Base-by-base conservation (phyloP, 1,140 invertebrate species). In the Euwallacea fornicatus region DNA sequence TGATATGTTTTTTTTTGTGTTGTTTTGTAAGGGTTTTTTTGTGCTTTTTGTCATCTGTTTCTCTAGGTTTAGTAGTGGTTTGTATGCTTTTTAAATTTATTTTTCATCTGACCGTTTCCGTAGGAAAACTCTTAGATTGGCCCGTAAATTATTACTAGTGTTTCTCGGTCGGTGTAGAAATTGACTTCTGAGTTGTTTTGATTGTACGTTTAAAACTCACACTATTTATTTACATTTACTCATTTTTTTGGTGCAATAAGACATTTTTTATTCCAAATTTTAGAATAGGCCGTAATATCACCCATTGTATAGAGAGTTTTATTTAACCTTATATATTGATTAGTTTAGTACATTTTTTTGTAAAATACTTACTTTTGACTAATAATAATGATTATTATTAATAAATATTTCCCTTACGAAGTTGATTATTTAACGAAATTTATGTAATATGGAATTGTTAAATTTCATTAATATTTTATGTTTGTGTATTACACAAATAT, bases 1-100 rank as follows among this genome's bases (percentile, higher is more conserved):
- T 80, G 79, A 80, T 80, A 74, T 72, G 41, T 65, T 11, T 63
- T 10, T 54, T 46, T 44, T 21, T 33, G 21, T 33, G 21, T 33
- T 33, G 21, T 33, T 33, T 33, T 50, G 62, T 42, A 42, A 65
- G 53, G n/a, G 11, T 42, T 44, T 71, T 15, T 21, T 64, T 50
- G 46, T 50, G 13, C 46, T 50, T 50, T 50, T 50, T 50, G 9
- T 50, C 9, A 50, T 13, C 13, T 50, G 13, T 50, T 13, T 11
- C 6, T 11, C 46, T 50, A 10, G 9, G 9, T 50, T 50, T 50
- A 50, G 13, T 11, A 50, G 46, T 58, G n/a, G 9, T 33, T 58
- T 58, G n/a, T 58, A 10, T 33, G 21, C 21, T 33, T 33, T 33
- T 33, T 33, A 33, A 33, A 33, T 33, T 33, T 33, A 33, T 50